These are phyloP conservation scores for Misgurnus mizolepis DNA, from an alignment of 2,113 vertebrate species.

Conservation along the genomic window DNA sequence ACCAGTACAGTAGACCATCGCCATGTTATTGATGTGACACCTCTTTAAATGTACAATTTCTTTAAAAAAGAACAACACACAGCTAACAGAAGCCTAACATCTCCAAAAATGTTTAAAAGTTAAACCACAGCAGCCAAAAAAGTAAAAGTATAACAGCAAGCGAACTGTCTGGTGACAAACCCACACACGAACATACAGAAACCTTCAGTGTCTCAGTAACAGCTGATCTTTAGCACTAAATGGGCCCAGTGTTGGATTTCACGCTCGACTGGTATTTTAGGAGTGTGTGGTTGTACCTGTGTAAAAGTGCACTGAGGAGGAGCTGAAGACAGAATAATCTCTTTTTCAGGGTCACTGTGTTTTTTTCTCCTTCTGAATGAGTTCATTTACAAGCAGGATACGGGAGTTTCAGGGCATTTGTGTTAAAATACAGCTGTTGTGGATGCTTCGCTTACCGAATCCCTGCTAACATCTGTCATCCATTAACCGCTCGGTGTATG, in stretches of 20 bases:
- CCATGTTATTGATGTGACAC: not conserved
- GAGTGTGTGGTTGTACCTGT: conserved; percentile 44
- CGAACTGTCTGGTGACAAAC: not conserved
- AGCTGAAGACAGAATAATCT: conserved; percentile 48
- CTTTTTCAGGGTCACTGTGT: conserved; percentile 35
- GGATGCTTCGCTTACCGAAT: conserved; percentile 50
- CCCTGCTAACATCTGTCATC: conserved; percentile 78
- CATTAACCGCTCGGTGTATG: conserved; percentile 65
- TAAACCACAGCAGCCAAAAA: not conserved
- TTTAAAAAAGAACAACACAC: not conserved
- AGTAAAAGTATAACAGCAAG: not conserved
- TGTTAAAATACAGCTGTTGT: conserved; percentile 58
- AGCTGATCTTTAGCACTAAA: conserved; percentile 50
- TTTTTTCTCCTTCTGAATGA: conserved; percentile 46
- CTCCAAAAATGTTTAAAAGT: not conserved
- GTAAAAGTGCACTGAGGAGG: conserved; percentile 39
- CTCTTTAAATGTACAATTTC: not conserved
- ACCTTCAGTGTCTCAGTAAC: conserved; percentile 12
- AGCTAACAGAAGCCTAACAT: not conserved
- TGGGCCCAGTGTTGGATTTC: conserved; percentile 31
- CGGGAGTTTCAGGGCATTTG: conserved; percentile 21
- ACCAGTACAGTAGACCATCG: too few species aligned
- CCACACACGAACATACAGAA: conserved; percentile 46
- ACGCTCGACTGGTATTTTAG: conserved; percentile 25
- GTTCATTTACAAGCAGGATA: conserved; percentile 50